phyloP scores from a whole-genome alignment of 2,113 vertebrate genomes.

The Asarcornis scutulata region DNA sequence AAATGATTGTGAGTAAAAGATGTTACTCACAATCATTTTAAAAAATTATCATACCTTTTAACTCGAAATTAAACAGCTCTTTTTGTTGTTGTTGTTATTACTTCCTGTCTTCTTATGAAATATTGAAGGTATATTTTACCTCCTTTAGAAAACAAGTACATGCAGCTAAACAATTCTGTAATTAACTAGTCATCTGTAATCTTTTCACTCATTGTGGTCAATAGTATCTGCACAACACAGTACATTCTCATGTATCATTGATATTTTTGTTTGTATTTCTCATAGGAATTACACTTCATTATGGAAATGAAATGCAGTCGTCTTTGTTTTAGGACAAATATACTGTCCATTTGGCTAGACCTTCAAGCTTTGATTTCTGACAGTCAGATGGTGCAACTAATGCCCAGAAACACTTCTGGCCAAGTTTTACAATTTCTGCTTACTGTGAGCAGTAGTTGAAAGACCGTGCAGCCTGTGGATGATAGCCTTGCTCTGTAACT shows the following conservation, averaged over 20 bases:
- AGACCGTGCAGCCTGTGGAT: background rate
- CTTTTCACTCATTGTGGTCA: background rate
- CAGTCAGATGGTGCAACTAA: background rate
- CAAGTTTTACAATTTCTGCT: slow-evolving; percentile 21
- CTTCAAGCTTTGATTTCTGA: background rate
- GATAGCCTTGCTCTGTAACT: background rate
- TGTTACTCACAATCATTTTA: background rate
- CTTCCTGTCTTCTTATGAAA: background rate
- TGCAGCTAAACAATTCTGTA: background rate
- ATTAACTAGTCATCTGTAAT: background rate
- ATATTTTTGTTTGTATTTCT: slow-evolving; percentile 8
- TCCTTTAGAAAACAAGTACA: background rate
- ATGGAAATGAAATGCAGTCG: background rate
- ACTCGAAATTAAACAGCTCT: background rate
- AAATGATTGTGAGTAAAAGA: no score
- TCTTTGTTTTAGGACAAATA: background rate
- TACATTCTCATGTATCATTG: background rate
- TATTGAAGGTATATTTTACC: background rate
- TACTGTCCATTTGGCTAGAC: background rate
- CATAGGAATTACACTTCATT: background rate
- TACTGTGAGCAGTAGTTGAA: background rate
- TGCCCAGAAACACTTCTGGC: background rate
- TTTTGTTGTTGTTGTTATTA: background rate
- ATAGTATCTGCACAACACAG: background rate
- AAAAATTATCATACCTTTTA: background rate